phyloP scores from a whole-genome alignment of 2,888 invertebrate genomes.

The Drosophila histrio region DNA sequence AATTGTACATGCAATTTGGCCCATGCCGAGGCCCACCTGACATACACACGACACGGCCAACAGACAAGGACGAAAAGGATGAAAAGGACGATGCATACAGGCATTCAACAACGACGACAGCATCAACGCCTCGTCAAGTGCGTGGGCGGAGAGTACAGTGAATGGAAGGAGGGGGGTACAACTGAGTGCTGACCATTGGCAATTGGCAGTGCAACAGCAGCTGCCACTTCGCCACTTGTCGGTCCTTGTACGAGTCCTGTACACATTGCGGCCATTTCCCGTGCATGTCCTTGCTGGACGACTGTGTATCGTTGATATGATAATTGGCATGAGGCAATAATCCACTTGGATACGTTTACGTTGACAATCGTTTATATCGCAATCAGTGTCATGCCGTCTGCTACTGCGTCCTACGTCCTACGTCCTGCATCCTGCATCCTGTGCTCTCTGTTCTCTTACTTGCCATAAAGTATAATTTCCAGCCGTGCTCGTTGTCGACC shows the following conservation, averaged over 20 bases:
- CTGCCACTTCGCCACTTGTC: constrained; percentile 59
- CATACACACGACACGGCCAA: constrained; percentile 30
- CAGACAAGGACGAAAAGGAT: constrained; percentile 27
- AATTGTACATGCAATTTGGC: constrained; percentile 78
- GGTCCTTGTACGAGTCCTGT: constrained; percentile 27
- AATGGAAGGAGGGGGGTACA: constrained; percentile 5
- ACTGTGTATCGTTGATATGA: constrained; percentile 79
- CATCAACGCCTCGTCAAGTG: constrained; percentile 77
- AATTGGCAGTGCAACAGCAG: constrained; percentile 45
- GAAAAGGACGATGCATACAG: no score
- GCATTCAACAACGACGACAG: constrained; percentile 52
- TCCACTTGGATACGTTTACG: constrained; percentile 80
- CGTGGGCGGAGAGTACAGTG: constrained; percentile 38
- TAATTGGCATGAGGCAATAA: constrained; percentile 82
- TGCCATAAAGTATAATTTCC: constrained; percentile 78
- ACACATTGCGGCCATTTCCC: constrained; percentile 24
- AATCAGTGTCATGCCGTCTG: constrained; percentile 78
- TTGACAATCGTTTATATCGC: constrained; percentile 81
- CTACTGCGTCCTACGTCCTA: constrained; percentile 15
- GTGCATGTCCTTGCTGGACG: constrained; percentile 45
- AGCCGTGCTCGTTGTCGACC: constrained; percentile 42
- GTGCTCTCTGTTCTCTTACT: constrained; percentile 2
- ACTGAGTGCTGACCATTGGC: constrained; percentile 42
- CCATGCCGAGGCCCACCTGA: constrained; percentile 38
- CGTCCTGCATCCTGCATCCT: constrained; percentile 7